Evolutionary conservation across 2,888 invertebrate genomes (phyloP).

Genomic region (Unio pictorum): DNA sequence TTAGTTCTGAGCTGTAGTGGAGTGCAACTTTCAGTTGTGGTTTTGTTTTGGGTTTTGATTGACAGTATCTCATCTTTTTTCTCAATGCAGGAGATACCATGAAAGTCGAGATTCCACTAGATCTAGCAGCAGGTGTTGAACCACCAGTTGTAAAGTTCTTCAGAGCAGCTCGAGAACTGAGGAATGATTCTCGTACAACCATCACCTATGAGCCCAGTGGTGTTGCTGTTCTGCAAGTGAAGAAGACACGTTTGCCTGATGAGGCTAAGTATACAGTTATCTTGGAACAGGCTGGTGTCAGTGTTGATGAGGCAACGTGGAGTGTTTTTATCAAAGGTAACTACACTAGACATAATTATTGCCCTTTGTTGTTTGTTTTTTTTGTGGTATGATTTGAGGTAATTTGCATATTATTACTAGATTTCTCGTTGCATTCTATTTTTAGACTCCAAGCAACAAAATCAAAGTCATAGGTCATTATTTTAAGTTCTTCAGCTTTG

Average conservation of each 20-base stretch:
- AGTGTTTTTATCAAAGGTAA: constrained; percentile 95
- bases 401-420: too few relatives aligned
- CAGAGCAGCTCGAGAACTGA: constrained; percentile 94
- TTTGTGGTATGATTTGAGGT: too few relatives aligned
- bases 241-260: constrained; percentile 96
- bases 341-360: too few relatives aligned
- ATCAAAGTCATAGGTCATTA: too few relatives aligned
- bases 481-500: too few relatives aligned
- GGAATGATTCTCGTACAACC: constrained; percentile 90
- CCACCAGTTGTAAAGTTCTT: constrained; percentile 90
- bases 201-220: constrained; percentile 35
- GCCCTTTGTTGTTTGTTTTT: too few relatives aligned
- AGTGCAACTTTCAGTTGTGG: not conserved
- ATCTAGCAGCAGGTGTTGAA: constrained; percentile 80
- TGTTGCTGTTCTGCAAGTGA: constrained; percentile 94
- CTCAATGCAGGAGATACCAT: constrained; percentile 52
- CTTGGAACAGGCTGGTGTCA: constrained; percentile 93
- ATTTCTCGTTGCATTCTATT: too few relatives aligned
- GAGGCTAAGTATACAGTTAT: constrained; percentile 96
- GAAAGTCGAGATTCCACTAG: constrained; percentile 74
- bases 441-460: too few relatives aligned
- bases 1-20: not conserved
- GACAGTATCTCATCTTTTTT: not conserved
- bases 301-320: constrained; percentile 90
- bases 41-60: not conserved